Evolutionary conservation across 2,113 vertebrate species (phyloP), one percentile per base, ranked within the genome.

Genomic region (Fulica atra): DNA sequence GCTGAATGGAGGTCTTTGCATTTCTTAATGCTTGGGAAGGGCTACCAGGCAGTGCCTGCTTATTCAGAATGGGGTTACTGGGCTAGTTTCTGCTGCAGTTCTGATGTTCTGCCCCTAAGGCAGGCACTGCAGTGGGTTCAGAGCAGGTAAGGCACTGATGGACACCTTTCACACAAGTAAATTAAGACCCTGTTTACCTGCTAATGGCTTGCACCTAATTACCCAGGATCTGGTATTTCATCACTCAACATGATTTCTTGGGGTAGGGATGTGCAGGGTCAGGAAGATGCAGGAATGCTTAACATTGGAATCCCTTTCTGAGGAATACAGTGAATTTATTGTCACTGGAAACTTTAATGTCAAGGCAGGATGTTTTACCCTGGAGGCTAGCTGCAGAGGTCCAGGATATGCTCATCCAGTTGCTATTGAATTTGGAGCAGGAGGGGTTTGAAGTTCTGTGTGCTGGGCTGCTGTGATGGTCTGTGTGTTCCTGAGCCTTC

Each of bases 251-350:
- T 29, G 25, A 0, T 66, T 82, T 21, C 57, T 89, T 23, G 2
- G 35, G 3, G 25, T 0, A 19, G 46, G 29, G 79, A 64, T 18
- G 35, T 3, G 1, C 3, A n/a, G 31, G 7, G 13, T 51, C n/a
- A 51, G 5, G 71, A 89, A 84, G 19, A 4, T 54, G 6, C 18
- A 70, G 15, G 9, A 15, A 10, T 36, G 16, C 6, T 5, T 65
- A 63, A 63, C 1, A 0, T 8, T 92, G 76, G 44, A 80, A 38
- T 15, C 16, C 4, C 9, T 60, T 81, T 53, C 69, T 78, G 44
- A 76, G 29, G 57, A 65, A 28, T 44, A 29, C 0, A 2, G 24
- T 69, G 36, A 57, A 48, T 42, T 65, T 14, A 25, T 40, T 69
- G n/a, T n/a, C 23, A 33, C 8, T 8, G 6, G 25, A 59, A 84